Evolutionary conservation across 1,140 invertebrate genomes (phyloP), one percentile per base, ranked within the genome.

Genomic region (Vanessa atalanta): DNA sequence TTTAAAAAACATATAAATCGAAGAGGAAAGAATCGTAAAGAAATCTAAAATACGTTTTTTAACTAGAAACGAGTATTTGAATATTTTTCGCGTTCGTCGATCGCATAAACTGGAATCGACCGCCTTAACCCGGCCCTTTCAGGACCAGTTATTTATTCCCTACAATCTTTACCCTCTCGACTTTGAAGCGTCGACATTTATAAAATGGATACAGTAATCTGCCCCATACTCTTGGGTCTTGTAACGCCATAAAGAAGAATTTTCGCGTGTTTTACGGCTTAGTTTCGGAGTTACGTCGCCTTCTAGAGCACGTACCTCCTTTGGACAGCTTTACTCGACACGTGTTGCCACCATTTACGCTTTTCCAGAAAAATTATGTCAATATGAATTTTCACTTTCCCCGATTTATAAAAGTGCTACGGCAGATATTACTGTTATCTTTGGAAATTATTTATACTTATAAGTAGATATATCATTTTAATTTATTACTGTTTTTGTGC

Each of bases 201-300:
- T 78, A 79, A 79, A 79, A 78, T 76, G 69, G 65, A 37, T 68
- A 72, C 67, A 72, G 74, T 76, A 76, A 76, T 72, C 74, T 76
- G 57, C 64, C n/a, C 66, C 73, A 72, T 76, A 79, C 73, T 72
- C 73, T 61, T 69, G 73, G 64, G 75, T 64, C 77, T 77, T 79
- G 78, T 78, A 75, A 78, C 61, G 70, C 65, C 76, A 78, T 82
- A 82, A 81, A 79, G 77, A 74, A 77, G 79, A 79, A 74, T 78
- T 79, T 77, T 77, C 72, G 57, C 67, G 73, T 82, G 80, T 79
- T 82, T 82, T 82, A 80, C 78, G 80, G 76, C 78, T 82, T 82
- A 76, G 78, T 78, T 78, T 67, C 64, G 64, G 64, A 79, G 78
- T 79, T 77, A 77, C 65, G 66, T 75, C 73, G 65, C 43, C 47